Base-by-base conservation (phyloP, 2,113 vertebrate species). In the Oncorhynchus kisutch region DNA sequence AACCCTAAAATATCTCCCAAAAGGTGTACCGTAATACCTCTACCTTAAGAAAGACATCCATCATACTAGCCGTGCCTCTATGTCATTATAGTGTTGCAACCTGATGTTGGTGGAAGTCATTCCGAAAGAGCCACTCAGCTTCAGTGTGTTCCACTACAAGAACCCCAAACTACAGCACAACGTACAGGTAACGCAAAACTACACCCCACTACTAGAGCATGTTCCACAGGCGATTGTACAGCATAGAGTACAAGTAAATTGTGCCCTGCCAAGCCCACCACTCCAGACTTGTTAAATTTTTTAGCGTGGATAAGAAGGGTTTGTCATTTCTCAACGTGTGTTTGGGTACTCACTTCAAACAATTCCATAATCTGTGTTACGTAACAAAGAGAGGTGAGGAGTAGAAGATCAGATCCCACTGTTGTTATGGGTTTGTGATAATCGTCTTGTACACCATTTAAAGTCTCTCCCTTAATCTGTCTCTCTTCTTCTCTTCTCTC, bases 81-180 rank as follows among this genome's bases (percentile, higher is more conserved):
- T 84, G 39, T 45, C 60, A 0, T 79, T 87, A 9, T 89, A 99
- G 98, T 99, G 98, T 76, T 96, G 97, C 82, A 99, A 99, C 89
- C 93, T 99, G 83, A 99, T 99, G 98, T 93, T 99, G n/a, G 97
- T 99, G 80, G 98, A 99, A 79, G 92, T 99, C 71, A 98, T 99
- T 78, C 96, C 97, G 4, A 99, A 99, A 85, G 98, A 99, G 67
- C 96, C 97, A 0, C 93, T 98, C 81, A 98, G 98, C 86, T 99
- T 99, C 90, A 99, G 95, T 0, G 95, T 99, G 77, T 99, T 99
- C 88, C 97, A 99, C 88, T 99, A 99, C 91, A 99, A 99, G 94
- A 99, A 98, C 85, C 96, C 97, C 81, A 99, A 99, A 92, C 93
- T 99, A 75, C 98, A 99, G 72, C 98, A 99, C 87, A 99, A 97